A percentile compares a stretch with the other conserved stretches of the same genome.
These are phyloP conservation scores for Muricea muricata DNA, from an alignment of 92 coral and sea anemone genomes.

Conservation along the genomic window DNA sequence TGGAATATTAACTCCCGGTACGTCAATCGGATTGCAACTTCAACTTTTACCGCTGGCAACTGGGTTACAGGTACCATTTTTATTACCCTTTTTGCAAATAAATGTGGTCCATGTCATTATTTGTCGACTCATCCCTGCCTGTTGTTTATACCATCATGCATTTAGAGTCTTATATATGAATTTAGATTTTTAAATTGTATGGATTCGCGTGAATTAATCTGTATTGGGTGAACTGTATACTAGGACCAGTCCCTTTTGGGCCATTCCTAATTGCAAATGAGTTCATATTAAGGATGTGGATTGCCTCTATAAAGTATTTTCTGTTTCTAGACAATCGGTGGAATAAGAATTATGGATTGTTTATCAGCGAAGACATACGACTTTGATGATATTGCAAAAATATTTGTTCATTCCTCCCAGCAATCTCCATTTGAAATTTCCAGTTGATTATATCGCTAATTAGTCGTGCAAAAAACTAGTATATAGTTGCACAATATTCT, in stretches of 20 bases:
- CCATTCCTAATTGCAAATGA: too few species aligned
- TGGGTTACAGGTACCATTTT: conserved; percentile 81
- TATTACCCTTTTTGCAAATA: not conserved
- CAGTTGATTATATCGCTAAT: not conserved
- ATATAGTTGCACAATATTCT: too few species aligned
- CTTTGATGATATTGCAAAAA: conserved; percentile 84
- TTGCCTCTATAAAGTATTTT: too few species aligned
- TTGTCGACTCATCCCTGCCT: too few species aligned
- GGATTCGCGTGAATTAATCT: too few species aligned
- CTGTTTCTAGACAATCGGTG: conserved; percentile 84
- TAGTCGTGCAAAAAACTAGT: too few species aligned
- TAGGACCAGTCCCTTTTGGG: too few species aligned
- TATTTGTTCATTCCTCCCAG: conserved; percentile 82
- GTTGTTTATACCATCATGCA: too few species aligned
- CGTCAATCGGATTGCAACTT: conserved; percentile 74
- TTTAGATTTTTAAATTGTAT: too few species aligned
- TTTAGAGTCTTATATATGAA: too few species aligned
- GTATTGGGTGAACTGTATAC: too few species aligned
- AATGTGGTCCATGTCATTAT: not conserved
- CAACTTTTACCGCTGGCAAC: conserved; percentile 90
- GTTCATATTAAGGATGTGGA: too few species aligned
- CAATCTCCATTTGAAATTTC: conserved; percentile 74
- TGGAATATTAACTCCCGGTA: conserved; percentile 84
- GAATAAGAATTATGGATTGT: conserved; percentile 81
- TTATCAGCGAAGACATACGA: conserved; percentile 91